phyloP scores from a whole-genome alignment of 92 coral and sea anemone species.

The Parazoanthus swiftii region DNA sequence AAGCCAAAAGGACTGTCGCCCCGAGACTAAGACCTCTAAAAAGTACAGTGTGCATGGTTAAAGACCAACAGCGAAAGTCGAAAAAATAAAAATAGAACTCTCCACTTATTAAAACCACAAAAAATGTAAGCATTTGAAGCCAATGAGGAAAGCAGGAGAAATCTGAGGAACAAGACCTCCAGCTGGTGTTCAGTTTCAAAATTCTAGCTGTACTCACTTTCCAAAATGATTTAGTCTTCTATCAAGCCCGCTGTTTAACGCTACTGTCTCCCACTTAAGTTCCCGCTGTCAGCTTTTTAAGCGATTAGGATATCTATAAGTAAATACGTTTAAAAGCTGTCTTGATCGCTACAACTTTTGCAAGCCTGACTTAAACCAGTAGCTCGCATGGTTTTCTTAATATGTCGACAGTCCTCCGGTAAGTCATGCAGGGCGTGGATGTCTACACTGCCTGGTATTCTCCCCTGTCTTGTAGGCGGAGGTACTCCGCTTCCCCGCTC shows the following conservation, averaged over 20 bases:
- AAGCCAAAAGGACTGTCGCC: background rate
- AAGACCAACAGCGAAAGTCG: too few relatives aligned
- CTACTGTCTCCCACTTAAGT: background rate
- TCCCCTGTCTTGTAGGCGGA: slow-evolving; percentile 60
- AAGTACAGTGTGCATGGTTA: background rate
- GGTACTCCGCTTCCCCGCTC: slow-evolving; percentile 56
- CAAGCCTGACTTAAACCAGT: background rate
- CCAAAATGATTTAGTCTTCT: background rate
- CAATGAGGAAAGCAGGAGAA: too few relatives aligned
- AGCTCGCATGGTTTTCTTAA: background rate
- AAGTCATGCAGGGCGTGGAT: background rate
- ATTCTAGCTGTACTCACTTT: background rate
- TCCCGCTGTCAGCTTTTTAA: too few relatives aligned
- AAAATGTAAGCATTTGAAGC: too few relatives aligned
- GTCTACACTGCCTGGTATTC: slow-evolving; percentile 43
- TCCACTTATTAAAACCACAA: too few relatives aligned
- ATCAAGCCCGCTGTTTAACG: background rate
- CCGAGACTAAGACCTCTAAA: background rate
- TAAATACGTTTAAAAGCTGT: too few relatives aligned
- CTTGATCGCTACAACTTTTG: background rate
- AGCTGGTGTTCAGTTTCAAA: too few relatives aligned
- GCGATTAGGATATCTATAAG: too few relatives aligned
- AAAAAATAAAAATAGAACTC: too few relatives aligned
- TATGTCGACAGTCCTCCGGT: too few relatives aligned
- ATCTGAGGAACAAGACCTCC: too few relatives aligned